These are phyloP conservation scores for Channallabes apus DNA, from an alignment of 2,797 vertebrate species.

Conservation along the genomic window DNA sequence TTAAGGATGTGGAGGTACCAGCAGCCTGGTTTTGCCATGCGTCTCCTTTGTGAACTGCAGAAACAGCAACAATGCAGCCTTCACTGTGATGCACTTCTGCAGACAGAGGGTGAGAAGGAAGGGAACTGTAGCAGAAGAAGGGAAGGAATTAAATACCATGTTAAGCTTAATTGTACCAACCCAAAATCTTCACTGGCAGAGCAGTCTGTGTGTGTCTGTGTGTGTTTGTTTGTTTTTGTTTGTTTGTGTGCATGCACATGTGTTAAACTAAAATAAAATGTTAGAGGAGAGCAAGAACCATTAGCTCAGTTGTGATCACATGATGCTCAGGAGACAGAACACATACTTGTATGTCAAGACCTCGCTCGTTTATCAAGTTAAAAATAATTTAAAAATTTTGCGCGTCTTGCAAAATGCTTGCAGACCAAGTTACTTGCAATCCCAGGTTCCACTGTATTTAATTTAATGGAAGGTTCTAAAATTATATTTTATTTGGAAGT, in stretches of 20 bases:
- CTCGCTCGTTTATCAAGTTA: no score
- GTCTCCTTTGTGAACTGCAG: constrained; percentile 71
- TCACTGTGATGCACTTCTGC: constrained; percentile 74
- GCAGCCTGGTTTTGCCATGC: constrained; percentile 62
- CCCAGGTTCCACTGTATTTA: no score
- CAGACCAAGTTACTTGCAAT: no score
- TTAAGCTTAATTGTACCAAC: constrained; percentile 1
- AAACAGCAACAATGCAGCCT: constrained; percentile 66
- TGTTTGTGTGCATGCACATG: no score
- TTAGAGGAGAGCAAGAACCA: no score
- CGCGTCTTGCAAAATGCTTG: no score
- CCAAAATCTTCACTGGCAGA: not conserved
- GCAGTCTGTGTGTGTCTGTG: no score
- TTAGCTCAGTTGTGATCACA: no score
- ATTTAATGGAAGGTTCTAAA: not conserved
- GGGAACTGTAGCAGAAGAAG: not conserved
- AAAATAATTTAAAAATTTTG: not conserved
- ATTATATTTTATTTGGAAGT: not conserved
- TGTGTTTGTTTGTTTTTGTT: no score
- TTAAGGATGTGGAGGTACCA: constrained; percentile 66
- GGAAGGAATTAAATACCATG: not conserved
- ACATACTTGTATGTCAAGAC: no score
- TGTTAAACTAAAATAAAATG: no score
- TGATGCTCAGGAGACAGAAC: no score
- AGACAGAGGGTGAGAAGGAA: constrained; percentile 68